Percentiles rank a stretch among this genome's conserved stretches.
Evolutionary conservation across 2,888 invertebrate genomes (phyloP).

Genomic region (Brenthis hecate): DNA sequence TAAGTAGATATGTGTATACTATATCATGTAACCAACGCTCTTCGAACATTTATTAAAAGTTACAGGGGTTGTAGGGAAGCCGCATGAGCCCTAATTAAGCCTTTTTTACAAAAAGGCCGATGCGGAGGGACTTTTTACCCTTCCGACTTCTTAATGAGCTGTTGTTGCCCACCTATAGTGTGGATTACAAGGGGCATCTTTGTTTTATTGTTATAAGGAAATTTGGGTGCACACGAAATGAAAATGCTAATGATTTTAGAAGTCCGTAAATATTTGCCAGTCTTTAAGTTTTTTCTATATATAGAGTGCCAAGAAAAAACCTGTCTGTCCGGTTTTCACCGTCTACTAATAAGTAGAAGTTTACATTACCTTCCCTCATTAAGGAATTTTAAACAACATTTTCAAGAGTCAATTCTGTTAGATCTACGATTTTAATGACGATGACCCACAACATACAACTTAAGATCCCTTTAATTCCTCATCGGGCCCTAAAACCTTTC

Average conservation of each 20-base stretch:
- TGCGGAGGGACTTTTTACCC: slow-evolving; percentile 75
- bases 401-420: slow-evolving; percentile 30
- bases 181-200: slow-evolving; percentile 65
- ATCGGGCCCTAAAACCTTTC: slow-evolving; percentile 32
- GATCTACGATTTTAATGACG: slow-evolving; percentile 30
- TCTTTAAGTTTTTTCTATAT: background rate
- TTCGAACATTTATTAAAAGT: slow-evolving; percentile 82
- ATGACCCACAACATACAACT: slow-evolving; percentile 33
- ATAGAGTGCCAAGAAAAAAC: background rate
- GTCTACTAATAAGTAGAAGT: too few species aligned
- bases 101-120: slow-evolving; percentile 78
- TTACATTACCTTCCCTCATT: background rate
- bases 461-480: slow-evolving; percentile 40
- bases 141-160: slow-evolving; percentile 80
- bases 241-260: slow-evolving; percentile 12
- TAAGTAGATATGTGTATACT: slow-evolving; percentile 3
- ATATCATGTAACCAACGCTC: slow-evolving; percentile 60
- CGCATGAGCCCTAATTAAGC: slow-evolving; percentile 82
- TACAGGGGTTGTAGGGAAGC: slow-evolving; percentile 80
- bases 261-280: background rate
- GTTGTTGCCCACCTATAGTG: slow-evolving; percentile 69
- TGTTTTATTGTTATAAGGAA: slow-evolving; percentile 66
- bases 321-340: too few species aligned
- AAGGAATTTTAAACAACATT: slow-evolving; percentile 7
- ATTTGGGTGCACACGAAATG: slow-evolving; percentile 38